Conservation (phyloP, 1,140 invertebrate species). For the Mercenaria mercenaria region DNA sequence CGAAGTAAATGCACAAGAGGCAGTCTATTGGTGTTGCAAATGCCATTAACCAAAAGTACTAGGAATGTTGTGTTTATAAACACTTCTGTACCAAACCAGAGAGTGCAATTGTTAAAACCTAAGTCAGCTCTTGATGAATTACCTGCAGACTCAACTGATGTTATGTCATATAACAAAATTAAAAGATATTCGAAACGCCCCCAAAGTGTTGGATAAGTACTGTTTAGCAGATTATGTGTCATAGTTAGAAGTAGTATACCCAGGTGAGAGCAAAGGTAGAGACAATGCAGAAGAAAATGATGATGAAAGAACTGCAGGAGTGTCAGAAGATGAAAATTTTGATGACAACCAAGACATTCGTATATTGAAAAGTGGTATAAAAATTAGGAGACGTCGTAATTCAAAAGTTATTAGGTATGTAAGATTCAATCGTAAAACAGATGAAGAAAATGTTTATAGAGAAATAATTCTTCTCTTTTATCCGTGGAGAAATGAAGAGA, state of each 20-base stretch:
- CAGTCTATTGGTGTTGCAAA: no score
- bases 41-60: no score
- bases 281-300: background rate
- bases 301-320: background rate
- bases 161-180: background rate
- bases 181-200: conserved; percentile 15
- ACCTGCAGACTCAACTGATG: background rate
- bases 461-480: no score
- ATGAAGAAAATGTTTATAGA: conserved; percentile 58
- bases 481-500: no score
- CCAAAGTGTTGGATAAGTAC: background rate
- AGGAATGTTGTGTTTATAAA: background rate
- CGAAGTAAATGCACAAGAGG: no score
- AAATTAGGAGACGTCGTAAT: no score
- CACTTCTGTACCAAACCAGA: background rate
- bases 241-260: no score
- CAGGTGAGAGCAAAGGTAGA: no score
- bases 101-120: background rate
- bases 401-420: conserved; percentile 60
- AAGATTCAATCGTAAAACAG: background rate
- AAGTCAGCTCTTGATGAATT: background rate
- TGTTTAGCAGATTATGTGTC: no score
- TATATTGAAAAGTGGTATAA: background rate
- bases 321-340: background rate
- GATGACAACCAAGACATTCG: background rate